Conservation (phyloP, 2,797 vertebrate genomes). For the Myiotriccus ornatus region DNA sequence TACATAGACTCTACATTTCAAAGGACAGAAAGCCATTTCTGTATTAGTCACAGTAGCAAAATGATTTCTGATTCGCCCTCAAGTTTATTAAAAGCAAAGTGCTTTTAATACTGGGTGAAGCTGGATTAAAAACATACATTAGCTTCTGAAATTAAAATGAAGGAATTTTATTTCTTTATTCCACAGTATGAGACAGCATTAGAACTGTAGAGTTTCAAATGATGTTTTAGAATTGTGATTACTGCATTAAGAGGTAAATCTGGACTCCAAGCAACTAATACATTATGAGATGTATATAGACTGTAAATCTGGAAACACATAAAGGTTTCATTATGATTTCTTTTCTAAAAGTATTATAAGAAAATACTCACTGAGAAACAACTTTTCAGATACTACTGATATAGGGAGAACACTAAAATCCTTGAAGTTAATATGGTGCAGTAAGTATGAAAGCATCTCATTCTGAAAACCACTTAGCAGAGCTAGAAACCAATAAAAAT, state of each 20-base stretch:
- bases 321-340: neutral
- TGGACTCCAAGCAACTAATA: neutral
- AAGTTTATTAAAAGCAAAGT: constrained; percentile 43
- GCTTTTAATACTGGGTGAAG: constrained; percentile 11
- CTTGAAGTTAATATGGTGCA: neutral
- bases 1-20: neutral
- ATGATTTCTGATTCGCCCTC: neutral
- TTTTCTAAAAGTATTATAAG: neutral
- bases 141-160: neutral
- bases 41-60: neutral
- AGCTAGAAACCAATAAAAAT: neutral
- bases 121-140: constrained; percentile 17
- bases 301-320: neutral
- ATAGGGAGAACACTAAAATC: neutral
- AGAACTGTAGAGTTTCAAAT: neutral
- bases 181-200: neutral
- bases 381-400: neutral
- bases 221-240: neutral
- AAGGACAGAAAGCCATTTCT: neutral
- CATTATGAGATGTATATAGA: neutral
- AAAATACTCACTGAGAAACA: neutral
- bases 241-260: neutral
- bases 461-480: neutral
- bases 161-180: neutral
- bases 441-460: neutral